Evolutionary conservation across 2,113 vertebrate genomes (phyloP), one percentile per base, ranked within the genome.

Genomic region (Nettapus auritus): DNA sequence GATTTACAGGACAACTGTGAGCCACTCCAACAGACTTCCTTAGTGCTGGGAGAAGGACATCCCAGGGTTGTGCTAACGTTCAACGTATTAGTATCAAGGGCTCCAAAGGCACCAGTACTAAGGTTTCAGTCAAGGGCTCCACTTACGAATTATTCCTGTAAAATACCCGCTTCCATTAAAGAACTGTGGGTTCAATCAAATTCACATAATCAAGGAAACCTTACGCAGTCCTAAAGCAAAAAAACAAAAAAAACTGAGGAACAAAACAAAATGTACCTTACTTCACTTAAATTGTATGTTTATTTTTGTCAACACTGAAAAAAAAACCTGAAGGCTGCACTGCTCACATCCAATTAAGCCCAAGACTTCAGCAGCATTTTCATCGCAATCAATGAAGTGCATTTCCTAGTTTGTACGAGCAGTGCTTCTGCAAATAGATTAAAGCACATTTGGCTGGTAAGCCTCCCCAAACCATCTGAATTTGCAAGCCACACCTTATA

Each of bases 221-320:
- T 98, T 97, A 97, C 69, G 82, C 97, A 97, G 97, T 95, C 97
- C 93, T 97, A 98, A 97, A 97, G 96, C 95, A 97, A 97, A 96
- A 97, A 96, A 59, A n/a, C n/a, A 89, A 91, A 94, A 97, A 56
- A 59, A 17, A 95, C 85, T 89, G 94, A 97, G 97, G 93, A 97
- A 97, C 71, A 97, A 97, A 98, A 88, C 94, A 89, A 97, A 97
- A 95, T 96, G 95, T 97, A 97, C 95, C 97, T 98, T 96, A 96
- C 97, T 97, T 98, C 96, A 96, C 96, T 97, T 96, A 97, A 97
- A 97, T 96, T 62, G 26, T 87, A 95, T 93, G 96, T 98, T 98
- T 98, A 98, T 98, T 98, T 98, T 96, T 96, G 88, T 97, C 98
- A 96, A 97, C 90, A 97, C 96, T 94, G 96, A 76, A 74, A 81